Evolutionary conservation across 2,888 invertebrate species (phyloP), one percentile per base, ranked within the genome.

Genomic region (Chrysolina oricalcia): DNA sequence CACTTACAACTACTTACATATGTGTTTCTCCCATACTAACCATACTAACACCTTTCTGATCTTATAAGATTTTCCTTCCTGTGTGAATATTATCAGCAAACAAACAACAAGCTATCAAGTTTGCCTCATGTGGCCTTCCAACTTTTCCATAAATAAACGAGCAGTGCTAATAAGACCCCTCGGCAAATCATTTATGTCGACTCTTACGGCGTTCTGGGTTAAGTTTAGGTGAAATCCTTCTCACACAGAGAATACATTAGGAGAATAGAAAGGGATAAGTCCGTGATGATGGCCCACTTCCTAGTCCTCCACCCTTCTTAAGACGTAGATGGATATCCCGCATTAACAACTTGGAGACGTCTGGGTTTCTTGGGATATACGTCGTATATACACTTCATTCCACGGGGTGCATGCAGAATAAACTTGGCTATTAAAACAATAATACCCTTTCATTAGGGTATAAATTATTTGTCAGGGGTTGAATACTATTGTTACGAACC

Each of bases 241-340:
- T 83, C 82, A 84, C 85, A 86, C 84, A 86, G 85, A 67, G 86
- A 87, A 87, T 87, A 85, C 86, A 87, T 87, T 87, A 87, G 82
- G 83, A 84, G 85, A 86, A 87, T 85, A 84, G 86, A 85, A 82
- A 83, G 86, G 85, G 86, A 86, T 87, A 86, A 85, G 83, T 84
- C 83, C 78, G 84, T 82, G 86, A 86, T 87, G 87, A 87, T 87
- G 87, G 87, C 84, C 84, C 81, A 83, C 83, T 86, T 83, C 80
- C 83, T 82, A 82, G 83, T 80, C 81, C 80, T 81, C 78, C 80
- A 82, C 80, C 83, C 82, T 85, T 83, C 85, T 84, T 86, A 86
- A 86, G 87, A 86, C 86, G 84, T 82, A 83, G 85, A 87, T 86
- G 86, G 85, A 87, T 87, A 75, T 85, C 83, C 81, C 83, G 81